Evolutionary conservation across 2,797 vertebrate genomes (phyloP).

Genomic region (Chelon auratus): DNA sequence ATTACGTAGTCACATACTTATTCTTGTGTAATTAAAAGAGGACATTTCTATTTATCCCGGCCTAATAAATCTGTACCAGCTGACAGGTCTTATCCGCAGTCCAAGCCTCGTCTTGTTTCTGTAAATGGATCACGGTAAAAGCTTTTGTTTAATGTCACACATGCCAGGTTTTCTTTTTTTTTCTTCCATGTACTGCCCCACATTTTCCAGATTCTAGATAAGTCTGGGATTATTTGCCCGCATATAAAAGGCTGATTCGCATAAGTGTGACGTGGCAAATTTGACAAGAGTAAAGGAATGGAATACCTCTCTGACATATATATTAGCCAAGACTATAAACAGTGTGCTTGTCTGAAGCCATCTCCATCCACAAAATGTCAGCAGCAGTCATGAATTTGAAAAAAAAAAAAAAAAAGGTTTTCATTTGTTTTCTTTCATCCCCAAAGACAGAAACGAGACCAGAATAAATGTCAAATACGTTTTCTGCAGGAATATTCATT

Average conservation of each 20-base stretch:
- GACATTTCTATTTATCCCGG: slow-evolving; percentile 23
- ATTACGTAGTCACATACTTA: slow-evolving; percentile 13
- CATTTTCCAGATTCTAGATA: slow-evolving; percentile 14
- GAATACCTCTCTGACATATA: background rate
- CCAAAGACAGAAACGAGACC: slow-evolving; percentile 18
- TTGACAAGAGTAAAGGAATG: slow-evolving; percentile 7
- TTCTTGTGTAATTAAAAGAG: slow-evolving; percentile 3
- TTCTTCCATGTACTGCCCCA: slow-evolving; percentile 2
- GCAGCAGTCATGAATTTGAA: slow-evolving; percentile 3
- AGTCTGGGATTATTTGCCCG: background rate
- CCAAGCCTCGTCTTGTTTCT: slow-evolving; percentile 1
- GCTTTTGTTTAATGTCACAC: slow-evolving; percentile 29
- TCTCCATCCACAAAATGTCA: slow-evolving; percentile 25
- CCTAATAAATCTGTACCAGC: slow-evolving; percentile 9
- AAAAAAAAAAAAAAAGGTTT: too few relatives aligned
- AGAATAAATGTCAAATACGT: slow-evolving; percentile 46
- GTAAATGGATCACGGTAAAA: slow-evolving; percentile 10
- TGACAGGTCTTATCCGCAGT: slow-evolving; percentile 14
- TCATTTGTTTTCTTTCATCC: slow-evolving; percentile 18
- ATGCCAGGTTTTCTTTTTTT: background rate
- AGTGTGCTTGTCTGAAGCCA: slow-evolving; percentile 13
- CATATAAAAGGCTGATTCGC: slow-evolving; percentile 10
- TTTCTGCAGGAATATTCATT: slow-evolving; percentile 9
- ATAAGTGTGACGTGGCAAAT: slow-evolving; percentile 21
- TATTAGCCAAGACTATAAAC: slow-evolving; percentile 18